phyloP scores from a whole-genome alignment of 1,140 invertebrate genomes.

The Physella acuta region DNA sequence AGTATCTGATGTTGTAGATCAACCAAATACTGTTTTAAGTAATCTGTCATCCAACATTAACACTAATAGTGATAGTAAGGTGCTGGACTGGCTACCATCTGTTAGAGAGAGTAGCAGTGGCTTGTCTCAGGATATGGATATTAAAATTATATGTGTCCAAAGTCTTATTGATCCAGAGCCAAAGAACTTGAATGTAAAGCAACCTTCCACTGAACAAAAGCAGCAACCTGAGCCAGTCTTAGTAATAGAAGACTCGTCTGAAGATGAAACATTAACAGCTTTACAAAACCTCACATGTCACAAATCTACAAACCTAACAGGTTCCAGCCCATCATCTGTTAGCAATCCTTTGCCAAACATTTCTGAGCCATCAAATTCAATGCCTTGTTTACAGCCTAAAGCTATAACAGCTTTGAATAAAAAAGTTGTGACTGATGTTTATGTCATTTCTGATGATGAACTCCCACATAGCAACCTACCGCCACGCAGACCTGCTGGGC shows the following conservation, averaged over 20 bases:
- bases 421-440: too few species aligned
- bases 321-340: too few species aligned
- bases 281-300: background rate
- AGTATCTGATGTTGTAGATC: too few species aligned
- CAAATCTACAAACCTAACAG: too few species aligned
- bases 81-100: background rate
- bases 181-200: too few species aligned
- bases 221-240: background rate
- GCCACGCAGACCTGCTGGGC: background rate
- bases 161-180: background rate
- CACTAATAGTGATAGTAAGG: background rate
- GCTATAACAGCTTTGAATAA: too few species aligned
- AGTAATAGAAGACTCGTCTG: background rate
- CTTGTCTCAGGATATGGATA: background rate
- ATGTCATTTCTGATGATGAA: background rate
- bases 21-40: too few species aligned
- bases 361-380: too few species aligned
- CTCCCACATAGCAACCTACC: background rate
- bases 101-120: too few species aligned
- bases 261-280: background rate
- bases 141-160: background rate
- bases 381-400: too few species aligned
- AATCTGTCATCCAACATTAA: too few species aligned
- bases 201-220: background rate
- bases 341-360: too few species aligned